Base-by-base conservation (phyloP, 1,140 invertebrate genomes). In the Cardiocondyla obscurior region DNA sequence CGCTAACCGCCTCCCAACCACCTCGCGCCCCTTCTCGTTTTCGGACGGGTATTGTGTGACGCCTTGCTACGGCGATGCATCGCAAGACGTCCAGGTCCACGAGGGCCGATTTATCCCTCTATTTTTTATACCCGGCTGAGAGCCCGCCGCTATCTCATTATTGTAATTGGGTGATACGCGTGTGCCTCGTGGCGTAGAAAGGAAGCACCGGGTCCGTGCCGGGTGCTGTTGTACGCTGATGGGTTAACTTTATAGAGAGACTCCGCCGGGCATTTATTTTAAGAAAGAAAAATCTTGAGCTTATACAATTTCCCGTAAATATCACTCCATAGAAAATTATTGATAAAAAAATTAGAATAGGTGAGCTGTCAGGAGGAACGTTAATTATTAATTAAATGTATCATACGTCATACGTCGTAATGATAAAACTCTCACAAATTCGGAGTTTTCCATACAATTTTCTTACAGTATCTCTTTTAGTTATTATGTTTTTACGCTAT, bases 121-220 rank as follows among this genome's bases (percentile, higher is more conserved):
- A 90, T 93, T 93, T 92, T 93, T 93, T 88, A 93, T 89, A 64
- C 73, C 73, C 76, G 19, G 64, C 42, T 58, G 39, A 76, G 90
- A 92, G 62, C 62, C 19, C 90, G 85, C 90, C 85, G 88, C 82
- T 85, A 88, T 90, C 90, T 93, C 90, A 91, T 93, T 94, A 93
- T 92, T 91, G 90, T 93, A 93, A 93, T 93, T 94, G 92, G 89
- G 92, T 79, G 62, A 79, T 49, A 62, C 74, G 74, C 74, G 74
- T 62, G 74, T 79, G 74, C 53, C 82, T 53, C 65, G 83, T 74
- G 46, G 19, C 64, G 33, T 30, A 42, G 49, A 64, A 39, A 53
- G 28, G 55, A 85, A 51, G 58, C 58, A 67, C 39, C 74, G 62
- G 57, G 53, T 19, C 62, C 22, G 28, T 39, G 28, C 60, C 33